These are phyloP conservation scores for Morbakka virulenta DNA, from an alignment of 30 jellyfish, hydroid and myxozoan species.

Conservation along the genomic window DNA sequence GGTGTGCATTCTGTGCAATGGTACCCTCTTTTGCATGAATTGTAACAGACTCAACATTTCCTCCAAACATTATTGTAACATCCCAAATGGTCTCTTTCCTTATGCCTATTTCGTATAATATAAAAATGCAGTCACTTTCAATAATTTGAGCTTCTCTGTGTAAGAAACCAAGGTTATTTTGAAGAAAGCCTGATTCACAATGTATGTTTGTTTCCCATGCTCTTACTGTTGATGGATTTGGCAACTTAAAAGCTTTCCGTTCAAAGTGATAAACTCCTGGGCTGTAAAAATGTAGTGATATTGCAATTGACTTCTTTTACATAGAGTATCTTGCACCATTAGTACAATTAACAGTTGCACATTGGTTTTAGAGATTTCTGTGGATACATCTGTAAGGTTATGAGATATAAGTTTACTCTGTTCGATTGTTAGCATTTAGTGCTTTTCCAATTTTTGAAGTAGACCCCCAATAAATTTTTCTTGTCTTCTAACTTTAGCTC, in stretches of 20 bases:
- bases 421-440: too few species aligned
- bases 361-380: too few species aligned
- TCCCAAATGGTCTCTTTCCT: conserved; percentile 6
- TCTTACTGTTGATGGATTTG: conserved; percentile 30
- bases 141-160: too few species aligned
- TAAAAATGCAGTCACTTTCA: conserved; percentile 1
- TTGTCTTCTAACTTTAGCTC: too few species aligned
- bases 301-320: conserved; percentile 12
- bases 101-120: conserved; percentile 29
- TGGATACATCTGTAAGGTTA: too few species aligned
- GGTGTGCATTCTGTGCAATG: conserved; percentile 26
- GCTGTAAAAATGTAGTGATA: conserved; percentile 12
- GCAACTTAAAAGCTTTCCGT: conserved; percentile 23
- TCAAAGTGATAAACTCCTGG: conserved; percentile 10
- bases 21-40: background rate
- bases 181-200: conserved; percentile 49
- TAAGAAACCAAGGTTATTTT: too few species aligned
- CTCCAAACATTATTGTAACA: conserved; percentile 4
- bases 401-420: too few species aligned
- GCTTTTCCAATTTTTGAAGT: too few species aligned
- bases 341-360: too few species aligned
- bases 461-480: too few species aligned
- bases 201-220: conserved; percentile 18
- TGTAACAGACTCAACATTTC: conserved; percentile 11
- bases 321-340: too few species aligned